Evolutionary conservation across 2,113 vertebrate species (phyloP), one percentile per base, ranked within the genome.

Genomic region (Heloderma charlesbogerti): DNA sequence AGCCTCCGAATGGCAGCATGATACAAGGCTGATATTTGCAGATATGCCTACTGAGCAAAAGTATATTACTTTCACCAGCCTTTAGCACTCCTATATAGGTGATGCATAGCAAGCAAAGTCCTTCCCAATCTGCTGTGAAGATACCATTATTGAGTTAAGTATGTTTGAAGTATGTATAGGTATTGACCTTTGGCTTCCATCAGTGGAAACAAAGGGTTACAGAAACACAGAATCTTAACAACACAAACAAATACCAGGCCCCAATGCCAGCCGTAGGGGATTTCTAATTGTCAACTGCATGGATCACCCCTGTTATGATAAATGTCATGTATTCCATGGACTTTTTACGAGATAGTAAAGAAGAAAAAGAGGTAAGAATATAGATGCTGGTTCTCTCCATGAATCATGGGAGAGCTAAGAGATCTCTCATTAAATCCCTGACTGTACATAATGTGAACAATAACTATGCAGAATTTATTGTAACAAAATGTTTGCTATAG

Each of bases 231-330:
- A 90, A 89, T 89, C 91, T 88, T 90, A 94, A 94, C 96, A 88
- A 93, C 71, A 93, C 84, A 93, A 94, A 95, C 88, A 95, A 97
- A 96, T 90, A 97, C 85, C 94, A 95, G 89, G 86, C 95, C 95
- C 87, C 92, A 4, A 1, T 95, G 93, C 63, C 72, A 51, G 71
- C 96, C 94, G 66, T 67, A 63, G 93, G 96, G 94, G 94, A 94
- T 92, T 92, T 96, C 94, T 97, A 95, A 96, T 96, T 97, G 97
- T 97, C 97, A 97, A 89, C 94, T 95, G 94, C 95, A 96, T 92
- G 95, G 96, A 95, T 95, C 75, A 92, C 93, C 94, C 90, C 84
- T 96, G 94, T 96, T 81, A 87, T 97, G 97, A 97, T 95, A 97
- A 97, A 97, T 97, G 97, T 97, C 97, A 97, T 94, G 84, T 95